phyloP scores from a whole-genome alignment of 2,113 vertebrate species.

The Sylvia atricapilla region DNA sequence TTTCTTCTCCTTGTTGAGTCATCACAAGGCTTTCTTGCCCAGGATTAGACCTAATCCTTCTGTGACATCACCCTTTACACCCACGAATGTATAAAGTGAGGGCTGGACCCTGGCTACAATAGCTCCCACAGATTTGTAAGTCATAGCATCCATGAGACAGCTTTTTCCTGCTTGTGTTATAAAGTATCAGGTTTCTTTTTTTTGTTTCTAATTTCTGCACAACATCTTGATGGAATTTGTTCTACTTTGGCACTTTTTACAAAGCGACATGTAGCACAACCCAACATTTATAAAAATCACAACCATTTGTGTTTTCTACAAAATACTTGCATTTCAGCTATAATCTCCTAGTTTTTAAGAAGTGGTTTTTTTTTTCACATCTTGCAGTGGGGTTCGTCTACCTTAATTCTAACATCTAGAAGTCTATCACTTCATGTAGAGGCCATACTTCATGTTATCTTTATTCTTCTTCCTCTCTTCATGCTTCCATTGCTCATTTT shows the following conservation, averaged over 20 bases:
- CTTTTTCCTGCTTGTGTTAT: not conserved
- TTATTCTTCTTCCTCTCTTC: not conserved
- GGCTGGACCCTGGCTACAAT: not conserved
- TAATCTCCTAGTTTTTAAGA: not conserved
- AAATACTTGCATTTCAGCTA: not conserved
- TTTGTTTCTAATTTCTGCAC: not conserved
- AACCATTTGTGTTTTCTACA: not conserved
- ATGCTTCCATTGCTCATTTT: not conserved
- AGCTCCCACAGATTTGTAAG: not conserved
- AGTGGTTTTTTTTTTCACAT: not conserved
- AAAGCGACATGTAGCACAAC: not conserved
- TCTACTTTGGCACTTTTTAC: not conserved
- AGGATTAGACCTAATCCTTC: slow-evolving; percentile 64
- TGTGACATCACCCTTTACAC: slow-evolving; percentile 56
- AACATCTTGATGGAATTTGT: not conserved
- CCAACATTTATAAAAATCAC: not conserved
- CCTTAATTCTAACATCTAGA: not conserved
- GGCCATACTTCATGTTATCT: not conserved
- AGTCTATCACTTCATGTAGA: not conserved
- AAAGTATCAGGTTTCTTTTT: not conserved
- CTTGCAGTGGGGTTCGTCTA: not conserved
- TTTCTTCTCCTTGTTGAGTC: slow-evolving; percentile 57
- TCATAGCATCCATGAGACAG: not conserved
- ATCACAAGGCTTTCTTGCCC: slow-evolving; percentile 49
- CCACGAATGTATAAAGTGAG: slow-evolving; percentile 48